A percentile compares a stretch with the other conserved stretches of the same genome.
Conservation (phyloP, 1,140 invertebrate species). For the Magallana gigas region DNA sequence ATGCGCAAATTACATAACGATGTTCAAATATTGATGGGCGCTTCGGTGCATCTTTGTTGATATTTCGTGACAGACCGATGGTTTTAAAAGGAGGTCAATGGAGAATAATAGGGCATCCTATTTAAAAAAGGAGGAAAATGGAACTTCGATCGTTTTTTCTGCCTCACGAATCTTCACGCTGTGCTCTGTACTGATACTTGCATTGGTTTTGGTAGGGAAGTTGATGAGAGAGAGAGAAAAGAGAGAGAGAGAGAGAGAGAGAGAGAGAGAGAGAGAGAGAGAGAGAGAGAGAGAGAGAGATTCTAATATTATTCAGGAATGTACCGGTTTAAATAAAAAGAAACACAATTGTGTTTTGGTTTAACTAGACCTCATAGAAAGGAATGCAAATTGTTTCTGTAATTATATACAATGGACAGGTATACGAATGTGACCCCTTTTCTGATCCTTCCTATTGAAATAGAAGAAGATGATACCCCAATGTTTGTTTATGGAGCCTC, state of each 20-base stretch:
- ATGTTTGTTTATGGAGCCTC: neutral
- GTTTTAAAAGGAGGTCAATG: neutral
- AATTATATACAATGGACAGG: neutral
- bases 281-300: too few species aligned
- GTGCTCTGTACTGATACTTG: too few species aligned
- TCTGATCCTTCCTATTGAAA: neutral
- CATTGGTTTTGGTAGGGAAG: too few species aligned
- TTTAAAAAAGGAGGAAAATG: too few species aligned
- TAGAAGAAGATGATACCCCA: neutral
- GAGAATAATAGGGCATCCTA: neutral
- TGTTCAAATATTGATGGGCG: constrained; percentile 19
- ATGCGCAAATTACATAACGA: constrained; percentile 16
- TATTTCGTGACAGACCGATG: neutral
- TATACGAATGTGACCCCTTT: neutral
- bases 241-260: too few species aligned
- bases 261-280: too few species aligned
- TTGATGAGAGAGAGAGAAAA: too few species aligned
- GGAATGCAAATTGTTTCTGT: neutral
- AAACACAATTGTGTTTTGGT: neutral
- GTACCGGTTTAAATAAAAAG: neutral
- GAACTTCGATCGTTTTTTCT: too few species aligned
- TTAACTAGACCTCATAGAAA: neutral
- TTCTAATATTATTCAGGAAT: too few species aligned
- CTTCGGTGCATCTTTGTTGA: constrained; percentile 12
- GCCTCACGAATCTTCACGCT: too few species aligned